These are phyloP conservation scores for Deroptyus accipitrinus DNA, from an alignment of 2,113 vertebrate species.

Conservation along the genomic window DNA sequence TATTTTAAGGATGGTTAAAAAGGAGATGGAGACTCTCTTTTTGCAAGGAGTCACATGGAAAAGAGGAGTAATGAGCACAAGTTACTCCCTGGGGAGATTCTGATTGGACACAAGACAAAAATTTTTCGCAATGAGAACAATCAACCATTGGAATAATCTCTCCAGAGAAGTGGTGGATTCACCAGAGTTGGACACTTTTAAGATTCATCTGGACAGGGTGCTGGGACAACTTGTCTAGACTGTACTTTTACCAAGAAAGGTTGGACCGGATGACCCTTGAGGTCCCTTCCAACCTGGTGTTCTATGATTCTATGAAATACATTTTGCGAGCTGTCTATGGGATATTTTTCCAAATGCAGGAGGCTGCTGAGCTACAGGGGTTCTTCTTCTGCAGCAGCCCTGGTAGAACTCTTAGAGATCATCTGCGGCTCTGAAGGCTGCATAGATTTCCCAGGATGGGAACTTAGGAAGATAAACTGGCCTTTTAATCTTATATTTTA, in stretches of 20 bases:
- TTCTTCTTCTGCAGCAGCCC: not conserved
- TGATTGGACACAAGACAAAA: not conserved
- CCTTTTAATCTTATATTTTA: not conserved
- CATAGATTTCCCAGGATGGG: not conserved
- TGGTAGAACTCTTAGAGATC: not conserved
- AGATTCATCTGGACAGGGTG: not conserved
- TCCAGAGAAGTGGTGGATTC: not conserved
- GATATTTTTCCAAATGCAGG: not conserved
- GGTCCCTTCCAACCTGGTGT: not conserved
- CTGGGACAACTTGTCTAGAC: rapidly evolving
- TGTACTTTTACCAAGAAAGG: not conserved
- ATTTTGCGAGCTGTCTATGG: not conserved
- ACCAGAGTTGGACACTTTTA: not conserved
- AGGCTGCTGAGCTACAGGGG: not conserved
- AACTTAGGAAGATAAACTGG: not conserved
- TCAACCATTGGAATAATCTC: not conserved
- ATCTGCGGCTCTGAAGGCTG: not conserved
- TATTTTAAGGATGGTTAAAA: not conserved
- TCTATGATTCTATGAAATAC: not conserved
- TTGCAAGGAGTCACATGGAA: not conserved
- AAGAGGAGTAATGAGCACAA: not conserved
- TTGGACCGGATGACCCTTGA: not conserved
- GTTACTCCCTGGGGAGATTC: not conserved
- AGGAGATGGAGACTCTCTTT: not conserved
- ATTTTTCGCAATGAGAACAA: not conserved